Conservation (phyloP, 2,797 vertebrate genomes). For the Lutjanus argentimaculatus region DNA sequence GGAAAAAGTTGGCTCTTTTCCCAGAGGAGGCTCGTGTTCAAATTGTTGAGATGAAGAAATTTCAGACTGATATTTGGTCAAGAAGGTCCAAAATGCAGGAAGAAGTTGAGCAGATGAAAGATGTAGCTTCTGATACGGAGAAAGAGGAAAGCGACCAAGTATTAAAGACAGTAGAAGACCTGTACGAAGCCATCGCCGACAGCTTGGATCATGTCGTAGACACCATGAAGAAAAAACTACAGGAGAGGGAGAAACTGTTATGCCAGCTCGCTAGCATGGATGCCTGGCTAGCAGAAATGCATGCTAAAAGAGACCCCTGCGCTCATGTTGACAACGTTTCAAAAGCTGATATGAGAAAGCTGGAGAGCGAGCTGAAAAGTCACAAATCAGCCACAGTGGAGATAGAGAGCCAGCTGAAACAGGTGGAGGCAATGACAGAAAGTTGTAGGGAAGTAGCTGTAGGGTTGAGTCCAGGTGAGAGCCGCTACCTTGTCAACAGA, state of each 20-base stretch:
- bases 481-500: slow-evolving; percentile 80
- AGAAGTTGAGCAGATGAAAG: slow-evolving; percentile 81
- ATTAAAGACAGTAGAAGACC: slow-evolving; percentile 82
- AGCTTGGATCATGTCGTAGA: slow-evolving; percentile 84
- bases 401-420: slow-evolving; percentile 77
- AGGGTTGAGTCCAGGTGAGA: slow-evolving; percentile 76
- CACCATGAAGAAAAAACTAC: slow-evolving; percentile 85
- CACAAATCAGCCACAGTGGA: slow-evolving; percentile 82
- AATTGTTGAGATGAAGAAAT: slow-evolving; percentile 86
- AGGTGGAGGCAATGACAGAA: slow-evolving; percentile 79
- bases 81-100: slow-evolving; percentile 79
- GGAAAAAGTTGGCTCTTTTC: slow-evolving; percentile 86
- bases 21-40: slow-evolving; percentile 88
- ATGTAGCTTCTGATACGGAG: slow-evolving; percentile 61
- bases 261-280: slow-evolving; percentile 84
- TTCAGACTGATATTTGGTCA: slow-evolving; percentile 82
- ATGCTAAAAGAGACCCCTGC: slow-evolving; percentile 74
- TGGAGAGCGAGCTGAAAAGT: slow-evolving; percentile 74
- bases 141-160: slow-evolving; percentile 76
- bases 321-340: slow-evolving; percentile 69
- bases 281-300: slow-evolving; percentile 78
- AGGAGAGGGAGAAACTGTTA: slow-evolving; percentile 86
- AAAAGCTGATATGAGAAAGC: slow-evolving; percentile 72
- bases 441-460: slow-evolving; percentile 67
- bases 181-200: slow-evolving; percentile 84